Percentiles rank a stretch among this genome's conserved stretches.
Conservation (phyloP, 2,113 vertebrate genomes). For the Carassius auratus region DNA sequence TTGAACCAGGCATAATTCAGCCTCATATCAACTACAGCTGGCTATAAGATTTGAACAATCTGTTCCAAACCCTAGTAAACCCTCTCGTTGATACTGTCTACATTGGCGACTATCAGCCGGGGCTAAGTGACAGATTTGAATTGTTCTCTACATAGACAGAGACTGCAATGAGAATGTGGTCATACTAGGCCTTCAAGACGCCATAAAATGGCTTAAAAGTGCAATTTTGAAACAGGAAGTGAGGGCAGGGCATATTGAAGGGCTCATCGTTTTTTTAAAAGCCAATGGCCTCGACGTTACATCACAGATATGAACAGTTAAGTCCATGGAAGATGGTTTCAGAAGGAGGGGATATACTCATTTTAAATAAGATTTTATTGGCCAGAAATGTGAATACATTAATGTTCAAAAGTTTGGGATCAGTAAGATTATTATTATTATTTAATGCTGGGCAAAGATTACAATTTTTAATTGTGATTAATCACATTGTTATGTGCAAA, state of each 20-base stretch:
- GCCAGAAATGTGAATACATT: no score
- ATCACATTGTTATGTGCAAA: no score
- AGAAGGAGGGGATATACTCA: no score
- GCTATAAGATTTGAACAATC: neutral
- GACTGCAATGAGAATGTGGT: neutral
- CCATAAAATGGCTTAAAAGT: neutral
- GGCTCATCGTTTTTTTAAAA: neutral
- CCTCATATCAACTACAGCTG: neutral
- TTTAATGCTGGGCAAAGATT: no score
- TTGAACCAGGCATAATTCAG: neutral
- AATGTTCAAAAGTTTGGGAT: no score
- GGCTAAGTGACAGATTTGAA: neutral
- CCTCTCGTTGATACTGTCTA: neutral
- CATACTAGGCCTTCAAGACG: neutral
- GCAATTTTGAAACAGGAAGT: neutral
- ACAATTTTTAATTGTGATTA: no score
- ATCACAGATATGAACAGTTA: neutral
- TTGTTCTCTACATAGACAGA: neutral
- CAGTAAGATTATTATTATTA: no score
- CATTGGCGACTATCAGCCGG: neutral
- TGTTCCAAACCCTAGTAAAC: constrained; percentile 11
- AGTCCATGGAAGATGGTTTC: no score
- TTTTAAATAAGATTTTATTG: no score
- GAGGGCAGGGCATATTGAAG: neutral
- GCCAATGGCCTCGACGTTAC: neutral